These are phyloP conservation scores for Pachymerium ferrugineum DNA, from an alignment of 2,888 invertebrate species.

Conservation along the genomic window DNA sequence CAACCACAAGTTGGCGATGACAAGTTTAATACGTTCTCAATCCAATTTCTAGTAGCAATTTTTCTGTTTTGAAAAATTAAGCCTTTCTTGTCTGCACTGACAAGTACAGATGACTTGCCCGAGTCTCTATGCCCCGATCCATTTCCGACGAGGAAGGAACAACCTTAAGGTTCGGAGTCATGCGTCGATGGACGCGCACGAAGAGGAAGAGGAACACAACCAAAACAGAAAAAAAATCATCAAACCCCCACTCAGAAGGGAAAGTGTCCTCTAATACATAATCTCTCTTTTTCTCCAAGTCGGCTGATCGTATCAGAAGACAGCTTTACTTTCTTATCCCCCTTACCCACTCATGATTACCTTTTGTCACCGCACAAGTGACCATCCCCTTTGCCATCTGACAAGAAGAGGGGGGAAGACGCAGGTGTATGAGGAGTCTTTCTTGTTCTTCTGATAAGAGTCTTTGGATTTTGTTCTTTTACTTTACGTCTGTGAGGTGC, in stretches of 20 bases:
- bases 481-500: background rate
- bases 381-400: conserved; percentile 19
- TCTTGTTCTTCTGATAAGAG: background rate
- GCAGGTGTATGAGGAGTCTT: background rate
- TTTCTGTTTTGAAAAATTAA: conserved; percentile 35
- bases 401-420: background rate
- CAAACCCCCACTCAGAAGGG: too few species aligned
- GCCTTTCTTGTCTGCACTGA: conserved; percentile 33
- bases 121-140: conserved; percentile 14
- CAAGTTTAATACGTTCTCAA: conserved; percentile 35
- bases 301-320: conserved; percentile 15
- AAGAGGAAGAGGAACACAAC: background rate
- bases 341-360: background rate
- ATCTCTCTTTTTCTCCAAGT: background rate
- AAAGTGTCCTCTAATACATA: background rate
- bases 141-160: conserved; percentile 16
- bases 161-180: background rate
- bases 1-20: conserved; percentile 31
- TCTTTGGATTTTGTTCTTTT: conserved; percentile 18
- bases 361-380: conserved; percentile 27
- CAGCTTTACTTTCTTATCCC: conserved; percentile 23
- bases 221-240: background rate
- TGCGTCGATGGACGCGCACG: background rate
- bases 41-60: conserved; percentile 34
- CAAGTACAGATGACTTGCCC: conserved; percentile 32